Conservation (phyloP, 2,113 vertebrate genomes). For the Sialia sialis region DNA sequence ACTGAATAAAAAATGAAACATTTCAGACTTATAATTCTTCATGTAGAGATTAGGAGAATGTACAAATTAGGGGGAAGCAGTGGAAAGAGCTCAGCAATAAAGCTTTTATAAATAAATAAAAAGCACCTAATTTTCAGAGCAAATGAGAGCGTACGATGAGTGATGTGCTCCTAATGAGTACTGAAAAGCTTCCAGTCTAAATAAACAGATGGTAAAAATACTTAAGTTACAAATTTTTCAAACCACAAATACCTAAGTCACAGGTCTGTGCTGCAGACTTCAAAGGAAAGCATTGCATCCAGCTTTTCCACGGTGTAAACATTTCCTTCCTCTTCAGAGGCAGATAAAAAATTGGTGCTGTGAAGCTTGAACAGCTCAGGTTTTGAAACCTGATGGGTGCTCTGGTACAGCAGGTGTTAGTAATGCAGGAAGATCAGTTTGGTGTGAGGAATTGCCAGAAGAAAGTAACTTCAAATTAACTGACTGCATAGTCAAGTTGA, state of each 20-base stretch:
- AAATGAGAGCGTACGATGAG: neutral
- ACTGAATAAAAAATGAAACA: neutral
- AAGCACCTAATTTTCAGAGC: neutral
- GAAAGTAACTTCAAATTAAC: neutral
- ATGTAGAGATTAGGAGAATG: neutral
- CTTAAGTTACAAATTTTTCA: neutral
- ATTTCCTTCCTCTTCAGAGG: neutral
- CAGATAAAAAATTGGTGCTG: neutral
- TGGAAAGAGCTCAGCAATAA: neutral
- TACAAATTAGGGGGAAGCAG: neutral
- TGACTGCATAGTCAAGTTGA: neutral
- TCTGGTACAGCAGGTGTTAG: neutral
- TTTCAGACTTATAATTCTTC: neutral
- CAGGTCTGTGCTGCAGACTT: neutral
- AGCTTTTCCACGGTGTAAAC: neutral
- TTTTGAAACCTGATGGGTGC: neutral
- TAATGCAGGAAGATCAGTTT: neutral
- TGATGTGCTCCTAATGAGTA: neutral
- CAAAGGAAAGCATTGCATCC: neutral
- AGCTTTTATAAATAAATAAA: constrained; percentile 21
- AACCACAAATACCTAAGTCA: neutral
- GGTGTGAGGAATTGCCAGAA: neutral
- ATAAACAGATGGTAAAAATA: constrained; percentile 35
- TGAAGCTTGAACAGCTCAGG: neutral
- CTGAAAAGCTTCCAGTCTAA: constrained; percentile 25